Evolutionary conservation across 2,797 vertebrate genomes (phyloP), one percentile per base, ranked within the genome.

Genomic region (Gymnothorax reevesii): DNA sequence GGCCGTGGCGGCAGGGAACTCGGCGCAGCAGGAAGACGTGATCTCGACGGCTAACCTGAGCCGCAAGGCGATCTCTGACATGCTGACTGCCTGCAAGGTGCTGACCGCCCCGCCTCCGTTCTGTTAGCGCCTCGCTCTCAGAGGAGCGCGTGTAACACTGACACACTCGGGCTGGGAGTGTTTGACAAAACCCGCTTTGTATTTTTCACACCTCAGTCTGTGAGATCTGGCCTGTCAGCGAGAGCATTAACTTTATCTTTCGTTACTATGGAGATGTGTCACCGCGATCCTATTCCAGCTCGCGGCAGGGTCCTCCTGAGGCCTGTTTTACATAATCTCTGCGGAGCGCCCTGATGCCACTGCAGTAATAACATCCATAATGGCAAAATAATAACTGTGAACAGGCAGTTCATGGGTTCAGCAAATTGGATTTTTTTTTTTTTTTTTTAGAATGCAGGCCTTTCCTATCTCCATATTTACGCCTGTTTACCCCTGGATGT

Each of bases 11-110:
- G 97, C 98, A 0, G 99, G 98, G 83, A 99, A 99, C 95, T 99
- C 99, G 0, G 97, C 97, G 88, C 96, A 98, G 91, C 99, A 99
- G 95, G 98, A 99, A 88, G 98, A 99, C 1, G 98, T 98, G 92
- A 99, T 99, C 57, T 96, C 98, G 83, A 99, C 98, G 0, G 99
- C 99, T 85, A 99, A 99, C 92, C 95, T 99, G 92, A 99, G 99
- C 95, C 97, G 99, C 93, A 99, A 99, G 94, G 98, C 98, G 22
- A 96, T 99, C 82, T 94, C 97, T 0, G 98, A 99, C 92, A 99
- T 99, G 99, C 94, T 99, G 90, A 96, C 92, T 59, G 96, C 98
- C 88, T 99, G 99, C 95, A 99, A 99, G 98, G 99, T 99, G 93
- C 82, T 22, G 57, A 13, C 10, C 77, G 33, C 33, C 1, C 33